Evolutionary conservation across 1,140 invertebrate species (phyloP), one percentile per base, ranked within the genome.

Genomic region (Ephestia elutella): DNA sequence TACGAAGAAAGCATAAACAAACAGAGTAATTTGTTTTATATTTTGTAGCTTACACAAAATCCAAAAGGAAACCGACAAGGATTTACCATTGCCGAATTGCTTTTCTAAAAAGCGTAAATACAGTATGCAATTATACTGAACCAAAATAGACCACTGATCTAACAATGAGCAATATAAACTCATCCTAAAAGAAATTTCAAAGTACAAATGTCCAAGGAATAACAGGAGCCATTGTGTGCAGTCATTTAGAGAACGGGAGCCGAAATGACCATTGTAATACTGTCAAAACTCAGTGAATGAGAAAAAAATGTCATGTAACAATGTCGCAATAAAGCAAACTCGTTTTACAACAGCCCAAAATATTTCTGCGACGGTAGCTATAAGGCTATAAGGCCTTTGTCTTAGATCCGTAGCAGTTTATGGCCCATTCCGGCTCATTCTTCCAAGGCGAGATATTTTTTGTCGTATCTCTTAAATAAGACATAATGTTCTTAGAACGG

Each of bases 401-500:
- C 78, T 84, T 78, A 73, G 62, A 57, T 66, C 67, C 60, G 60
- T 50, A 55, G 62, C 69, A 56, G 63, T 84, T 84, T 85, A 84
- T 82, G 71, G 73, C 65, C 80, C 77, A 79, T 82, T 81, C 75
- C 69, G 73, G 71, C 66, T 77, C 78, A 78, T 81, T 77, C 68
- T 75, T 79, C 72, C 71, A 70, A 64, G 62, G 68, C 63, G 74
- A 70, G 70, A 78, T 78, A 70, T 82, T 82, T 80, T 78, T 82
- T 86, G 73, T 78, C 70, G 63, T 75, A 64, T 74, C 73, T 66
- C 77, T 82, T 78, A 86, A 86, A 82, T 87, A 87, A 84, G 82
- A 86, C 77, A 75, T 87, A 83, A 86, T 82, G 77, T 83, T 86
- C 82, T 80, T 58, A 83, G 84, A 87, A 79, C 76, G 75, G 71